Base-by-base conservation (phyloP, 2,797 vertebrate genomes). In the Xerus rutilus region DNA sequence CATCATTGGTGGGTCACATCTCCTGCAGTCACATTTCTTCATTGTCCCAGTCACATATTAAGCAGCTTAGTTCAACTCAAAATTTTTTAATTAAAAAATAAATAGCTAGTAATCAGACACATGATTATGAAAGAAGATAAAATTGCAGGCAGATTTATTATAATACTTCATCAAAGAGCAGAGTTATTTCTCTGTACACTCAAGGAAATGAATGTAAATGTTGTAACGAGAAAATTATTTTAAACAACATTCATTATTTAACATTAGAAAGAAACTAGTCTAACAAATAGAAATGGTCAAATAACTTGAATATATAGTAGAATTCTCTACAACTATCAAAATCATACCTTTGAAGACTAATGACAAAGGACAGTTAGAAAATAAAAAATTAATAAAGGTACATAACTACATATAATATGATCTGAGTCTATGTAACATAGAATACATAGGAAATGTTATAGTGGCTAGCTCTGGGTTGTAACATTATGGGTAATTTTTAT, bases 221-320 rank as follows among this genome's bases (percentile, higher is more conserved):
- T 4, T 39, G 72, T 21, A 95, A 18, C 43, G 86, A 86, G 69
- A 89, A 89, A 91, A 90, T 87, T 32, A 72, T 32, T 86, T 93
- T 54, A 84, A 94, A 64, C 57, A 76, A 83, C 35, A 73, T 94
- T 89, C 49, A 96, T 95, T 89, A 79, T 72, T 78, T 76, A 78
- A 91, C 28, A 74, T 90, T 90, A 92, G 70, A 39, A 93, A 84
- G 76, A 93, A 95, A 89, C 35, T 73, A 67, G n/a, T 23, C 15
- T 28, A 69, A 95, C 43, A 89, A 78, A 77, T 49, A 69, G 21
- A 15, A 93, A 77, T 92, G 32, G 23, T 90, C 94, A 89, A 94
- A 67, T 81, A 62, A 83, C 5, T 69, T 95, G 57, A 83, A 32
- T 65, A n/a, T 39, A 47, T 0, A 39, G 64, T 49, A 45, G 32